phyloP scores from a whole-genome alignment of 2,888 invertebrate species.

The Crepidodera aurea region DNA sequence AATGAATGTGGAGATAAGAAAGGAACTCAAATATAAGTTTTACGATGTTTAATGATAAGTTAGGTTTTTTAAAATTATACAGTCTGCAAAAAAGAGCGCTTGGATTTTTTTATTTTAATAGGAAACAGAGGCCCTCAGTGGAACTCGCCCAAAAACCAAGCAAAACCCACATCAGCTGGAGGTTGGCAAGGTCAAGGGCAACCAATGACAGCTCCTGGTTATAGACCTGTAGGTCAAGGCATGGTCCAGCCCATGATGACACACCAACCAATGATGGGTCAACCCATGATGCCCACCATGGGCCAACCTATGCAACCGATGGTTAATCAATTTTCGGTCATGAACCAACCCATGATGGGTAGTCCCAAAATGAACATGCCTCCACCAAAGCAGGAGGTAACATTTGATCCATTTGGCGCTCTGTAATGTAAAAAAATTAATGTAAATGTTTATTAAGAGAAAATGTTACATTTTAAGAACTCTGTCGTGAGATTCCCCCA shows the following conservation, averaged over 20 bases:
- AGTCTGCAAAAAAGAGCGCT: too few relatives aligned
- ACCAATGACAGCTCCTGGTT: slow-evolving; percentile 87
- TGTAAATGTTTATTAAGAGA: slow-evolving; percentile 10
- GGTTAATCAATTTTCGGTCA: slow-evolving; percentile 43
- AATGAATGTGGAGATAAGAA: too few relatives aligned
- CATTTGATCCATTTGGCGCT: slow-evolving; percentile 61
- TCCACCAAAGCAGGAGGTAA: slow-evolving; percentile 49
- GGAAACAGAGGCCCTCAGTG: slow-evolving; percentile 73
- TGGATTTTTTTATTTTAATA: slow-evolving; percentile 7
- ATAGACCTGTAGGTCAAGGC: slow-evolving; percentile 62
- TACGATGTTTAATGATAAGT: too few relatives aligned
- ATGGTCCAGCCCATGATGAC: slow-evolving; percentile 46
- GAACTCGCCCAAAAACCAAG: slow-evolving; percentile 77
- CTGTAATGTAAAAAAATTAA: slow-evolving; percentile 52
- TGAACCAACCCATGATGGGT: slow-evolving; percentile 46
- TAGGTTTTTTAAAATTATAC: too few relatives aligned
- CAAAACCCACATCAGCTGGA: slow-evolving; percentile 74
- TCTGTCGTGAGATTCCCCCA: slow-evolving; percentile 5
- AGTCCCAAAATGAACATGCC: slow-evolving; percentile 54
- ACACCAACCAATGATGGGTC: slow-evolving; percentile 45
- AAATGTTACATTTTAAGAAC: slow-evolving; percentile 19
- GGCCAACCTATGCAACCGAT: slow-evolving; percentile 41
- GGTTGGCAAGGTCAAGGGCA: slow-evolving; percentile 69
- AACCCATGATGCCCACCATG: slow-evolving; percentile 44
- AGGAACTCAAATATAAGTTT: too few relatives aligned